phyloP scores from a whole-genome alignment of 2,888 invertebrate genomes.

The Aspidiotus rigidus region DNA sequence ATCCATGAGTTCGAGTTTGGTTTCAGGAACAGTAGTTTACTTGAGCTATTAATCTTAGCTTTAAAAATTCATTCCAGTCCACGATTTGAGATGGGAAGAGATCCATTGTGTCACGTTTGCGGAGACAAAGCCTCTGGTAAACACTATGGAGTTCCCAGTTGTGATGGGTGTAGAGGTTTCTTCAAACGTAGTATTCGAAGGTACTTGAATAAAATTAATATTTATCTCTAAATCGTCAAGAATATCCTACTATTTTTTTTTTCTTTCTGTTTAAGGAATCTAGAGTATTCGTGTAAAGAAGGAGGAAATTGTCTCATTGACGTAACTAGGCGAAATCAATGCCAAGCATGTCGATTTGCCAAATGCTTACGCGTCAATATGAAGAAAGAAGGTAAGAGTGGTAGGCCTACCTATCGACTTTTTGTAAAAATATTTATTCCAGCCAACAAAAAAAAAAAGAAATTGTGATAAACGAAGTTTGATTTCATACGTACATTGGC shows the following conservation, averaged over 20 bases:
- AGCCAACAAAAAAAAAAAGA: too few relatives aligned
- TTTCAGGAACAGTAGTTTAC: too few relatives aligned
- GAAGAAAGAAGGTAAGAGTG: constrained; percentile 77
- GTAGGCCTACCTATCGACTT: too few relatives aligned
- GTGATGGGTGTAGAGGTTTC: constrained; percentile 84
- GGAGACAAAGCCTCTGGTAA: constrained; percentile 75
- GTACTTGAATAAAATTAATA: constrained; percentile 43
- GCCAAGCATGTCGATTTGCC: constrained; percentile 85
- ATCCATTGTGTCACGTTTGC: constrained; percentile 62
- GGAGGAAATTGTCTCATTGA: constrained; percentile 79
- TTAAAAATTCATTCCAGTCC: too few relatives aligned
- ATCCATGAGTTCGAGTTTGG: too few relatives aligned
- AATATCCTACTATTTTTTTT: too few relatives aligned
- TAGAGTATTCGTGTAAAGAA: constrained; percentile 88
- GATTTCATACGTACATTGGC: too few relatives aligned
- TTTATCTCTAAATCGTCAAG: constrained; percentile 24
- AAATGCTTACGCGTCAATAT: constrained; percentile 86
- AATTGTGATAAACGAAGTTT: too few relatives aligned
- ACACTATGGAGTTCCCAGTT: constrained; percentile 83
- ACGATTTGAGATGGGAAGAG: constrained; percentile 13
- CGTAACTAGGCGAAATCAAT: constrained; percentile 84
- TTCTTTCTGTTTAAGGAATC: constrained; percentile 54
- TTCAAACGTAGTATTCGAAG: constrained; percentile 86
- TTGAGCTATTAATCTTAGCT: too few relatives aligned
- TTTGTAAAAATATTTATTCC: too few relatives aligned